Conservation (phyloP, 1,140 invertebrate species). For the Liolophura sinensis region DNA sequence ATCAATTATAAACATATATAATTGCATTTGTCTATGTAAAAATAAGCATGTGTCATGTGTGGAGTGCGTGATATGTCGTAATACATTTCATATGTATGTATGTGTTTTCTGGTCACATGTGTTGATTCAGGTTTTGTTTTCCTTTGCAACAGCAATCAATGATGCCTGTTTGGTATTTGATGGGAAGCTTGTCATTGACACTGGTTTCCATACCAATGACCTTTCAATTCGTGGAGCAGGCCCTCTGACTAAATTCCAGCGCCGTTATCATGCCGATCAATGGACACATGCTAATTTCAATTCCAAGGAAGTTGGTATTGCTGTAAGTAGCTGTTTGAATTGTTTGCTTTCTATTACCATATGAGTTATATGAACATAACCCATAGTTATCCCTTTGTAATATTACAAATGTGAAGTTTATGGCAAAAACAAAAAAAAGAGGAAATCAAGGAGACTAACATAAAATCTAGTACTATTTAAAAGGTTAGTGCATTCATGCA, state of each 20-base stretch:
- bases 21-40: not conserved
- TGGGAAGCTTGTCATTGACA: constrained; percentile 71
- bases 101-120: too few relatives aligned
- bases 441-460: too few relatives aligned
- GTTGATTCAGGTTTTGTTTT: not conserved
- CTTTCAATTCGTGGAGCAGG: constrained; percentile 71
- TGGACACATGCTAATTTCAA: constrained; percentile 60
- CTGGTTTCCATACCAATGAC: constrained; percentile 72
- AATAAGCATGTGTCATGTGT: too few relatives aligned
- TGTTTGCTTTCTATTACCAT: too few relatives aligned
- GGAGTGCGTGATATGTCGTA: too few relatives aligned
- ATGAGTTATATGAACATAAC: too few relatives aligned
- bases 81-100: too few relatives aligned
- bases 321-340: constrained; percentile 30
- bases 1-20: not conserved
- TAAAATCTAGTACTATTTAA: too few relatives aligned
- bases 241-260: constrained; percentile 63
- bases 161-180: constrained; percentile 72
- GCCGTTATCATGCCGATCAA: constrained; percentile 56
- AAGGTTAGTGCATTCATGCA: too few relatives aligned
- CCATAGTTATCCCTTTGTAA: too few relatives aligned
- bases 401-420: too few relatives aligned
- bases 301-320: constrained; percentile 57
- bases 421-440: too few relatives aligned
- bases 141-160: constrained; percentile 65